Evolutionary conservation across 2,797 vertebrate species (phyloP).

Genomic region (Gallinago nigripennis): DNA sequence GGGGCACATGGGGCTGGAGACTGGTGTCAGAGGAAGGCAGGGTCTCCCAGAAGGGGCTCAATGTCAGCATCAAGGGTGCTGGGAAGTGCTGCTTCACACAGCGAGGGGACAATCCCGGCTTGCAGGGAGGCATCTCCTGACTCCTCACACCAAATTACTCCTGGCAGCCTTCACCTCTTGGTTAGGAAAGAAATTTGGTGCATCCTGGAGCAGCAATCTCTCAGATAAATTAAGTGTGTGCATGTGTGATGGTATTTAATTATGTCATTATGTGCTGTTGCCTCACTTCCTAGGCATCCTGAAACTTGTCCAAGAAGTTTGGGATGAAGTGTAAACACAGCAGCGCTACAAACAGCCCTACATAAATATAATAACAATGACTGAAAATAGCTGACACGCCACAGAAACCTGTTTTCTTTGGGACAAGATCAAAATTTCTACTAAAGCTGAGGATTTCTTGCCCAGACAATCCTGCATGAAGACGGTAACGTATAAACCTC

Average conservation of each 20-base stretch:
- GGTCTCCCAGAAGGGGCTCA: neutral
- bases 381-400: neutral
- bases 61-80: neutral
- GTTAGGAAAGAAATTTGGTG: neutral
- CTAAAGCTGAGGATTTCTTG: neutral
- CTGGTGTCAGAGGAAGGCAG: neutral
- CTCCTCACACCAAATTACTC: neutral
- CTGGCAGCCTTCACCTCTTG: neutral
- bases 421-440: neutral
- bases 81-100: neutral
- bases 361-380: neutral
- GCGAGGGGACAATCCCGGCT: neutral
- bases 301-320: neutral
- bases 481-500: neutral
- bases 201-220: neutral
- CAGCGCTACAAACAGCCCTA: neutral
- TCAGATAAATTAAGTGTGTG: neutral
- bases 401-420: neutral
- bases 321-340: neutral
- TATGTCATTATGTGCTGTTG: neutral
- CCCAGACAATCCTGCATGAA: neutral
- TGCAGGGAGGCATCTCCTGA: fast-evolving
- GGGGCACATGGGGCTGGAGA: fast-evolving
- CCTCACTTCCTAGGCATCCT: neutral
- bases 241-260: neutral